phyloP scores from a whole-genome alignment of 1,140 invertebrate species.

The Tachypleus tridentatus region DNA sequence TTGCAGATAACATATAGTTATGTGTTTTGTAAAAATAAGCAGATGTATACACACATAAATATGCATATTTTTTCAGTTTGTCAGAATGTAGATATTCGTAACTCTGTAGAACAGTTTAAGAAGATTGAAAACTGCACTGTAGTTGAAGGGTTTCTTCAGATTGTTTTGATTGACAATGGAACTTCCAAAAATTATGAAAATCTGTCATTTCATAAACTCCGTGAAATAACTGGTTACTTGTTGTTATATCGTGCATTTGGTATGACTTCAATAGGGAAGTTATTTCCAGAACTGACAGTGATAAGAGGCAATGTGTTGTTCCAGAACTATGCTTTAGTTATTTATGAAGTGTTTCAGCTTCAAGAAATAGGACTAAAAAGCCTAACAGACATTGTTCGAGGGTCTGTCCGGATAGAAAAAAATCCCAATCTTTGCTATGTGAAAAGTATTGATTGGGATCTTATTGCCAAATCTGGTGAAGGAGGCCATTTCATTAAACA shows the following conservation, averaged over 20 bases:
- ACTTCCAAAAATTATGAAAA: constrained; percentile 39
- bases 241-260: constrained; percentile 60
- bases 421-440: constrained; percentile 79
- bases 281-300: constrained; percentile 91
- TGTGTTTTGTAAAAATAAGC: no score
- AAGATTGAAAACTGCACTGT: constrained; percentile 63
- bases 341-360: constrained; percentile 47
- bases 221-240: constrained; percentile 57
- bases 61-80: constrained; percentile 35
- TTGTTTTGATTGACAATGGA: constrained; percentile 43
- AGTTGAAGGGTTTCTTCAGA: constrained; percentile 62
- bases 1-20: no score
- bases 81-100: constrained; percentile 68
- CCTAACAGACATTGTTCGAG: constrained; percentile 64
- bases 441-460: constrained; percentile 77
- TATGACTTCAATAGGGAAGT: constrained; percentile 57
- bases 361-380: constrained; percentile 69
- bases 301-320: constrained; percentile 76
- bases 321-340: constrained; percentile 74
- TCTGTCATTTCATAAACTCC: constrained; percentile 49
- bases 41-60: no score
- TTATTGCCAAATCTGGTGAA: constrained; percentile 46
- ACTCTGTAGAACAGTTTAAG: constrained; percentile 49
- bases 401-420: constrained; percentile 72
- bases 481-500: constrained; percentile 43